Base-by-base conservation (phyloP, 2,888 invertebrate species). In the Scrobipalpa costella region DNA sequence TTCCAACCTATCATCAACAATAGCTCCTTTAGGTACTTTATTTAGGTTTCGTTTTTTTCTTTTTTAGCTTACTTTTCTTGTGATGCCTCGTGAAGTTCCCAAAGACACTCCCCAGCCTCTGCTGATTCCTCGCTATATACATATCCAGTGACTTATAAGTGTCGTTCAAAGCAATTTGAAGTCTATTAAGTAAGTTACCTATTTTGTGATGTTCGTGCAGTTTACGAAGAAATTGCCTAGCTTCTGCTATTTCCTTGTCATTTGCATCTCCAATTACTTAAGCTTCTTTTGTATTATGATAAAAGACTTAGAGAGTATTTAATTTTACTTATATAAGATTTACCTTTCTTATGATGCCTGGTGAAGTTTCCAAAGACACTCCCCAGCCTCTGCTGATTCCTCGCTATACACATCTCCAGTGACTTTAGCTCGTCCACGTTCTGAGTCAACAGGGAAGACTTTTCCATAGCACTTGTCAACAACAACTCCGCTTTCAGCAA, bases 31-130 rank as follows among this genome's bases (percentile, higher is more conserved):
- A n/a, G n/a, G n/a, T n/a, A n/a, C n/a, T n/a, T n/a, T n/a, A n/a
- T n/a, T n/a, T n/a, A n/a, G n/a, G n/a, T n/a, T n/a, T n/a, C n/a
- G n/a, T n/a, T n/a, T n/a, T n/a, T n/a, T n/a, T n/a, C n/a, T n/a
- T n/a, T n/a, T n/a, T n/a, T n/a, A n/a, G n/a, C n/a, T n/a, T 66
- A 89, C 91, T 90, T 83, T 91, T 91, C 67, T 91, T 91, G 65
- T 90, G 90, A 79, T 91, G 91, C 63, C 91, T 81, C 19, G 91
- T 91, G 61, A 88, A 89, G 72, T 91, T 91, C 8, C 91, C 90
- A 71, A 90, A 91, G 0, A 91, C 90, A 64, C 88, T 90, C 1
- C 91, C 90, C 55, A 90, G 73, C 68, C 90, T 81, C 69, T 90
- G 90, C 67, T 90, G 90, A 64, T 90, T 91, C 64, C 84, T 84